A percentile compares a stretch with the other conserved stretches of the same genome.
phyloP scores from a whole-genome alignment of 53 echinoderm and acorn worm species.

The Apostichopus leukothele region DNA sequence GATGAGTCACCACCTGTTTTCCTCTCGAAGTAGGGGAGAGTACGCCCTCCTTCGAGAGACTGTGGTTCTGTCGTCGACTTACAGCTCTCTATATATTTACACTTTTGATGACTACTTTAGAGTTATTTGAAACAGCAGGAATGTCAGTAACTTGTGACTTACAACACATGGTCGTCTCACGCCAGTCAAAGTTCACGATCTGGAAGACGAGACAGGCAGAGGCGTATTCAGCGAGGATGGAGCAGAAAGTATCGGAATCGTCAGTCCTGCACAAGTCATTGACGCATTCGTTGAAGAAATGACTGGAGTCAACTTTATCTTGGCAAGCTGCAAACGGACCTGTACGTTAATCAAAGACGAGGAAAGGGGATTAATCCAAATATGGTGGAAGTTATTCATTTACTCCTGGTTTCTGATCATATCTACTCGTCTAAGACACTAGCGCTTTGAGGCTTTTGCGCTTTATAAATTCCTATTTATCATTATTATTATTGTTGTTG shows the following conservation, averaged over 20 bases:
- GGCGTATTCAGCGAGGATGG: constrained; percentile 56
- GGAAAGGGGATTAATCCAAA: background rate
- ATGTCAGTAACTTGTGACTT: constrained; percentile 6
- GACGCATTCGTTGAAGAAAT: constrained; percentile 36
- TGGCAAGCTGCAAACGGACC: constrained; percentile 56
- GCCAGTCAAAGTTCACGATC: constrained; percentile 54
- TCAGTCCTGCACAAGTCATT: constrained; percentile 59
- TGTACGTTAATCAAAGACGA: background rate
- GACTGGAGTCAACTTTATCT: constrained; percentile 34
- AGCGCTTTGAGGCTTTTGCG: too few relatives aligned
- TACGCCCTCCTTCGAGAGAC: too few relatives aligned
- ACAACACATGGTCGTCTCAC: constrained; percentile 56
- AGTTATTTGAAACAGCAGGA: too few relatives aligned
- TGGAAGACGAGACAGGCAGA: constrained; percentile 43
- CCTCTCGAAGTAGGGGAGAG: too few relatives aligned
- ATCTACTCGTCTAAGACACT: too few relatives aligned
- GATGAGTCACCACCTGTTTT: too few relatives aligned
- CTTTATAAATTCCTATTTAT: too few relatives aligned
- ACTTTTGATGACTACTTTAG: too few relatives aligned
- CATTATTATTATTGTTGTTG: too few relatives aligned
- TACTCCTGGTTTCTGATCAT: too few relatives aligned
- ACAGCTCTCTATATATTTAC: too few relatives aligned
- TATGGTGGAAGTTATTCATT: background rate
- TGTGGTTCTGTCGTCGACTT: too few relatives aligned
- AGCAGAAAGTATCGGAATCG: constrained; percentile 26